Base-by-base conservation (phyloP, 2,113 vertebrate species). In the Suncus etruscus region DNA sequence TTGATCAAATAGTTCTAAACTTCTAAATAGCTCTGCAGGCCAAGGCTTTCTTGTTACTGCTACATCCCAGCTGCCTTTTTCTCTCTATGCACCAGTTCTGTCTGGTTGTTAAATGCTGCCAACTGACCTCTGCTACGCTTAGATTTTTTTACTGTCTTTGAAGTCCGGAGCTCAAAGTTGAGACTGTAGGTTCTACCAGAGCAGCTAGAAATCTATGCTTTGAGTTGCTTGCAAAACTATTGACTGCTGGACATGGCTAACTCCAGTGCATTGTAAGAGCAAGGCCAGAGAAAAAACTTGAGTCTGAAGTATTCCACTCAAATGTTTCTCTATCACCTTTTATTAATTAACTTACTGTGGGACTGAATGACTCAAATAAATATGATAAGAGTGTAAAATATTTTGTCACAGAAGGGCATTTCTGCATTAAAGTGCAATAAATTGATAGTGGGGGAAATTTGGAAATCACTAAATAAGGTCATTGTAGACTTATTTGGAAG, bases 231-330 rank as follows among this genome's bases (percentile, higher is more conserved):
- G 51, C 18, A 47, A 73, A 75, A 2, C 25, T 72, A 20, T 20
- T 70, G 20, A 1, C 0, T 2, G 18, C 0, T n/a, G 25, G 22
- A 4, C 10, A 2, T 48, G 61, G 6, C 14, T 27, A 32, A 11
- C 22, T n/a, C 48, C 14, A 61, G 16, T 74, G 5, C 1, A 14
- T 14, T 39, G 39, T 7, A n/a, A 24, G 14, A 77, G 7, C 6
- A 1, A 63, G 6, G 16, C 29, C 7, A 77, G 27, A 84, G 31
- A 24, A 85, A 0, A 15, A 66, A 63, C 12, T 15, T 58, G 75
- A 90, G 68, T 3, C 27, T 29, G 5, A 32, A 82, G 1, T 14
- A 1, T 86, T 18, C 5, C 47, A 8, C 0, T 70, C 14, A 39
- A 69, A 4, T 31, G 32, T 54, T 20, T 2, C 2, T 77, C 63